Percentiles rank a stretch among this genome's conserved stretches.
phyloP scores from a whole-genome alignment of 2,888 invertebrate genomes.

The Agelastica alni region DNA sequence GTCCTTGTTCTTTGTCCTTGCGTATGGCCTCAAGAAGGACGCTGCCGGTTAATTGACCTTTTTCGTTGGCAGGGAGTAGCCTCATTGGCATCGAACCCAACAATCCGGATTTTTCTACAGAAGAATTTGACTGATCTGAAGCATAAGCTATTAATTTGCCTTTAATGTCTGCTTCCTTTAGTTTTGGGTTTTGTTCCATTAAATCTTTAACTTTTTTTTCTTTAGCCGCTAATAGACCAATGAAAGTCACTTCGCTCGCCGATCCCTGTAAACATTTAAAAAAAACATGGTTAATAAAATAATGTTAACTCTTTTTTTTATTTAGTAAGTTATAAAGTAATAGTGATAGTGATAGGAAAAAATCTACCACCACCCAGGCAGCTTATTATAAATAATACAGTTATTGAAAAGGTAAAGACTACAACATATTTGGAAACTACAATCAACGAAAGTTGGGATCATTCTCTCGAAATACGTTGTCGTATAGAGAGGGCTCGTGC shows the following conservation, averaged over 20 bases:
- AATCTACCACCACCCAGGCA: too few species aligned
- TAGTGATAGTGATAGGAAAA: too few species aligned
- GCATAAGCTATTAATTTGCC: conserved; percentile 80
- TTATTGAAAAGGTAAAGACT: too few species aligned
- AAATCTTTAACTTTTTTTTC: conserved; percentile 68
- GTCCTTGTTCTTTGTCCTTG: conserved; percentile 76
- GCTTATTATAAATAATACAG: too few species aligned
- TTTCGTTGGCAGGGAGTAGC: conserved; percentile 69
- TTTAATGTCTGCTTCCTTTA: conserved; percentile 68
- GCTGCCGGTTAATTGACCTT: conserved; percentile 70
- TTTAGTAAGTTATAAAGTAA: too few species aligned
- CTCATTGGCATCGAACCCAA: conserved; percentile 80
- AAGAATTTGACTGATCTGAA: conserved; percentile 88
- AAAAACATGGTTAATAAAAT: too few species aligned
- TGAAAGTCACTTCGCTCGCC: conserved; percentile 87
- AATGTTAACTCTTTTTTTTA: too few species aligned
- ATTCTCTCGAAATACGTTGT: too few species aligned
- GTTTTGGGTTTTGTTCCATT: conserved; percentile 62
- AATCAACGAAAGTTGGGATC: too few species aligned
- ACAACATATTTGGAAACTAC: too few species aligned
- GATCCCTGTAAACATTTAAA: conserved; percentile 73
- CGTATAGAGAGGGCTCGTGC: too few species aligned
- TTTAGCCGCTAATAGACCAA: conserved; percentile 80
- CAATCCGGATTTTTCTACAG: conserved; percentile 85
- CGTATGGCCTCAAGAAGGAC: conserved; percentile 71